A percentile compares a stretch with the other conserved stretches of the same genome.
Conservation (phyloP, 2,888 invertebrate species). For the Tetramorium bicarinatum region DNA sequence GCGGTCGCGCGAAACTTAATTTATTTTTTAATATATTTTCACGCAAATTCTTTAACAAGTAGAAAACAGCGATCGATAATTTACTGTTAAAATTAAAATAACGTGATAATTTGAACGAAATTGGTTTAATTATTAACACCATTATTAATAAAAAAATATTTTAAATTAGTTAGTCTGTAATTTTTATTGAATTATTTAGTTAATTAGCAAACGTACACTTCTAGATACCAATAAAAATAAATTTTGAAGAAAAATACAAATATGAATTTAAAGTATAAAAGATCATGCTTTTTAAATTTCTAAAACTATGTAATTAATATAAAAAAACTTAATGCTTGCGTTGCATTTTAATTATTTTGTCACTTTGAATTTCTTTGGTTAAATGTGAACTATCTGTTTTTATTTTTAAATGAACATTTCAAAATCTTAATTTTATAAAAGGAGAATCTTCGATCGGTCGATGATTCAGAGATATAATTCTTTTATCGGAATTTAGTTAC, state of each 20-base stretch:
- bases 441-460: neutral
- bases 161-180: slow-evolving; percentile 7
- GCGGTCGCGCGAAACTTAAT: neutral
- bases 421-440: neutral
- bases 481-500: neutral
- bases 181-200: no score
- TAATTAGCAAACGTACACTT: no score
- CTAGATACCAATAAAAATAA: no score
- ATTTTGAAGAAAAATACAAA: no score
- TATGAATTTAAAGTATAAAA: neutral
- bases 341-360: neutral
- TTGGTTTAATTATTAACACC: neutral
- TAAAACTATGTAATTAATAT: neutral
- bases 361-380: neutral
- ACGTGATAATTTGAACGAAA: slow-evolving; percentile 1
- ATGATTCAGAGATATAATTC: slow-evolving; percentile 14
- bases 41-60: neutral
- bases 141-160: neutral
- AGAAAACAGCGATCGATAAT: neutral
- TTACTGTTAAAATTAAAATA: neutral
- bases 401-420: neutral
- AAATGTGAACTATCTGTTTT: neutral
- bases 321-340: neutral
- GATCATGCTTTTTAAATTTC: neutral
- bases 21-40: slow-evolving; percentile 8